phyloP scores from a whole-genome alignment of 2,888 invertebrate species.

The Parnassius glacialis region DNA sequence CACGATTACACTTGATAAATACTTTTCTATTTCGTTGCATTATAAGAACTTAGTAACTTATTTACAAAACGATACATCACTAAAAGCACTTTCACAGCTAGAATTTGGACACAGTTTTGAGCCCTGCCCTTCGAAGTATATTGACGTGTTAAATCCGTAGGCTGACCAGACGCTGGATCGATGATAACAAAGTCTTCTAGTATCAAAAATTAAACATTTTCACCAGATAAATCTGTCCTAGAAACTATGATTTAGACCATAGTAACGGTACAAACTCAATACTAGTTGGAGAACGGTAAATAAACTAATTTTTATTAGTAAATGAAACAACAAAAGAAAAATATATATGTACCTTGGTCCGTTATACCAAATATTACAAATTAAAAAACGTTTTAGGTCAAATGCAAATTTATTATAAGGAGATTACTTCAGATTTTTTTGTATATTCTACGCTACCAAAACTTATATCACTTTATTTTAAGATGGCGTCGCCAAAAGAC shows the following conservation, averaged over 20 bases:
- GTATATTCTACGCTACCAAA: slow-evolving; percentile 81
- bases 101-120: slow-evolving; percentile 53
- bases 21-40: not conserved
- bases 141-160: slow-evolving; percentile 80
- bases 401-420: slow-evolving; percentile 62
- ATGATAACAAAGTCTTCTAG: slow-evolving; percentile 55
- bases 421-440: slow-evolving; percentile 77
- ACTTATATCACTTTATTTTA: slow-evolving; percentile 82
- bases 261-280: slow-evolving; percentile 67
- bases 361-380: slow-evolving; percentile 85
- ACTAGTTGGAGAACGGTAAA: slow-evolving; percentile 67
- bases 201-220: slow-evolving; percentile 37
- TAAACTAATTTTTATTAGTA: slow-evolving; percentile 65
- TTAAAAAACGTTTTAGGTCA: slow-evolving; percentile 66
- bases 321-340: slow-evolving; percentile 62
- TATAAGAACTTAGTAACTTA: slow-evolving; percentile 13
- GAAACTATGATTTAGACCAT: slow-evolving; percentile 41
- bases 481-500: slow-evolving; percentile 80
- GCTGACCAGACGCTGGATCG: slow-evolving; percentile 63
- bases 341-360: slow-evolving; percentile 87
- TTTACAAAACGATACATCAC: slow-evolving; percentile 39
- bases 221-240: slow-evolving; percentile 32
- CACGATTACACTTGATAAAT: slow-evolving; percentile 22
- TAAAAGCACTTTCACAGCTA: slow-evolving; percentile 70
- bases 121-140: slow-evolving; percentile 75